Evolutionary conservation across 2,888 invertebrate species (phyloP).

Genomic region (Dicycla oo): DNA sequence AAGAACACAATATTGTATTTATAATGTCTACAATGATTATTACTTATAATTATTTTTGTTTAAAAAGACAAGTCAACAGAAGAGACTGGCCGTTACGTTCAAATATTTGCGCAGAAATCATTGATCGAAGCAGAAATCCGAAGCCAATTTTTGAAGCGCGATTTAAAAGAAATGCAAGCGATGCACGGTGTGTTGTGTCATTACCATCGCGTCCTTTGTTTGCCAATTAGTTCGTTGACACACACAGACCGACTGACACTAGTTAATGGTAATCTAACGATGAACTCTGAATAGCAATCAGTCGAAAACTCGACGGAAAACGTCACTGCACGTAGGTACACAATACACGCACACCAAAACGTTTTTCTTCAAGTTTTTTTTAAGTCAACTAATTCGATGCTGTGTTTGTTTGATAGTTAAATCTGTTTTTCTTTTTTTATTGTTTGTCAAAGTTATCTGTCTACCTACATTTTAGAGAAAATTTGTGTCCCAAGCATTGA

Average conservation of each 20-base stretch:
- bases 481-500: neutral
- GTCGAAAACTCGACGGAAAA: constrained; percentile 63
- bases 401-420: neutral
- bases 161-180: constrained; percentile 58
- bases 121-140: neutral
- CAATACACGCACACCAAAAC: neutral
- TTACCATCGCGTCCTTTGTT: constrained; percentile 74
- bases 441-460: no score
- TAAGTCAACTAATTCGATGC: neutral
- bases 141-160: neutral
- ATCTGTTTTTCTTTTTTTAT: neutral
- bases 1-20: neutral
- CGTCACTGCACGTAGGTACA: constrained; percentile 41
- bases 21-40: neutral
- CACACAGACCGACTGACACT: constrained; percentile 69
- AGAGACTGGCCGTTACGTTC: constrained; percentile 4
- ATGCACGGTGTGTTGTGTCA: constrained; percentile 49
- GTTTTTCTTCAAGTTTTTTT: constrained; percentile 8
- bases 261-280: constrained; percentile 74
- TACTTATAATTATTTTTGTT: neutral
- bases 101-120: constrained; percentile 20
- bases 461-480: neutral
- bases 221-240: constrained; percentile 86
- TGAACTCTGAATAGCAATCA: constrained; percentile 70
- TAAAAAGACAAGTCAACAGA: neutral